These are phyloP conservation scores for Ditylenchus dipsaci DNA, from an alignment of 1,140 invertebrate species.

Conservation along the genomic window DNA sequence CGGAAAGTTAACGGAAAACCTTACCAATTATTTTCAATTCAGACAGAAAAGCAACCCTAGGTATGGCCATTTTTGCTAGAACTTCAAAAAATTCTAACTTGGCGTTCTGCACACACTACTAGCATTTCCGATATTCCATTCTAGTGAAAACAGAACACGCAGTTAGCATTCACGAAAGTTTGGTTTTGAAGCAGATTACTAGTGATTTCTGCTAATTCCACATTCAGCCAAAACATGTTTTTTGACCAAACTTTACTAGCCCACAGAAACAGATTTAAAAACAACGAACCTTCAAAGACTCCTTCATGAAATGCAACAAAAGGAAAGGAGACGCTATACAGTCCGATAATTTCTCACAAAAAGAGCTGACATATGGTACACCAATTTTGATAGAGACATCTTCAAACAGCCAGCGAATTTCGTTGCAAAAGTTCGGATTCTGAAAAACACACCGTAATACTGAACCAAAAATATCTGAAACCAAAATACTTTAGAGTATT, in stretches of 20 bases:
- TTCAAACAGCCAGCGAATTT: slow-evolving; percentile 31
- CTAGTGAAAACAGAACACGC: too few relatives aligned
- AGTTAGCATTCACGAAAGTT: too few relatives aligned
- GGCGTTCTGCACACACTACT: too few relatives aligned
- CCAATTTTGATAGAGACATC: slow-evolving; percentile 33
- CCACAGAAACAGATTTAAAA: not conserved
- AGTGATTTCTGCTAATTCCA: too few relatives aligned
- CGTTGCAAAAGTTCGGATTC: slow-evolving; percentile 30
- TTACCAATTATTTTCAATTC: too few relatives aligned
- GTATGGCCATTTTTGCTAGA: too few relatives aligned
- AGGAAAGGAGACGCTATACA: slow-evolving; percentile 31
- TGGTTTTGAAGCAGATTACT: too few relatives aligned
- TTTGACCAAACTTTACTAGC: too few relatives aligned
- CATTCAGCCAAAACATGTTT: not conserved
- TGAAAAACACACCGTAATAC: not conserved
- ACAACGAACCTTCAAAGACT: not conserved
- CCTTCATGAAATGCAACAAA: slow-evolving; percentile 21
- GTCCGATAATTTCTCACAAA: slow-evolving; percentile 30
- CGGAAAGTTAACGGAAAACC: too few relatives aligned
- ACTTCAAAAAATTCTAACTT: too few relatives aligned
- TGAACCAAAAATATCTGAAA: not conserved
- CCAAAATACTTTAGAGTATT: slow-evolving; percentile 30
- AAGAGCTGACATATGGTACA: slow-evolving; percentile 20
- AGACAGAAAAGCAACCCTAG: too few relatives aligned
- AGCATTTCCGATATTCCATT: too few relatives aligned